phyloP scores from a whole-genome alignment of 2,797 vertebrate species.

The Petrocephalus schoutedeni region DNA sequence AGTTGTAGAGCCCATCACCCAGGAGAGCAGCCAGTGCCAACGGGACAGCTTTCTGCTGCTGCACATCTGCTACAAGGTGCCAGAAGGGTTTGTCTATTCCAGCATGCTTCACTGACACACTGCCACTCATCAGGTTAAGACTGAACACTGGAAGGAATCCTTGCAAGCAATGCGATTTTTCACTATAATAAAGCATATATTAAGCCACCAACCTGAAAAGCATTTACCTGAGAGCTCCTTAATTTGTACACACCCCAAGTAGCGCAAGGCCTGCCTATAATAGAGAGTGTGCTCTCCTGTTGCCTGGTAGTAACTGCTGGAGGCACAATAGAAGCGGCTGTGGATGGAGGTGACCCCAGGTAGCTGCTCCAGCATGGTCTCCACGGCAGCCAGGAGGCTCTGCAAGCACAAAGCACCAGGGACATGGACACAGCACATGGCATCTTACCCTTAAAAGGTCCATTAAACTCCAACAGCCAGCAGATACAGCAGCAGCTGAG shows the following conservation, averaged over 20 bases:
- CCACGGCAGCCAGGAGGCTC: conserved; percentile 26
- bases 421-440: neutral
- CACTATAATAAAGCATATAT: too few relatives aligned
- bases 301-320: conserved; percentile 29
- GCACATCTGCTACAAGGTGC: neutral
- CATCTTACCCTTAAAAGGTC: neutral
- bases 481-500: neutral
- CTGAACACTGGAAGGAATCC: too few relatives aligned
- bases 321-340: conserved; percentile 29
- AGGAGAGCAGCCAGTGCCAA: neutral
- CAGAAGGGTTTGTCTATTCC: too few relatives aligned
- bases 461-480: neutral
- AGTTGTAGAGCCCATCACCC: neutral
- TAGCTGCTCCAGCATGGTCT: conserved; percentile 28
- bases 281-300: conserved; percentile 30
- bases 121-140: too few relatives aligned
- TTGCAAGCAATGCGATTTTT: too few relatives aligned
- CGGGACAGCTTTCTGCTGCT: conserved; percentile 31
- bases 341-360: conserved; percentile 25
- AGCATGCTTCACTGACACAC: too few relatives aligned
- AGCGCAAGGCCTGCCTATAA: conserved; percentile 32
- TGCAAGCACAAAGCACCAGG: conserved; percentile 3
- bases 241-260: conserved; percentile 30
- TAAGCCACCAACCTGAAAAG: neutral
- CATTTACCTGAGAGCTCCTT: conserved; percentile 25